Conservation (phyloP, 2,888 invertebrate species). For the Melieria picta region DNA sequence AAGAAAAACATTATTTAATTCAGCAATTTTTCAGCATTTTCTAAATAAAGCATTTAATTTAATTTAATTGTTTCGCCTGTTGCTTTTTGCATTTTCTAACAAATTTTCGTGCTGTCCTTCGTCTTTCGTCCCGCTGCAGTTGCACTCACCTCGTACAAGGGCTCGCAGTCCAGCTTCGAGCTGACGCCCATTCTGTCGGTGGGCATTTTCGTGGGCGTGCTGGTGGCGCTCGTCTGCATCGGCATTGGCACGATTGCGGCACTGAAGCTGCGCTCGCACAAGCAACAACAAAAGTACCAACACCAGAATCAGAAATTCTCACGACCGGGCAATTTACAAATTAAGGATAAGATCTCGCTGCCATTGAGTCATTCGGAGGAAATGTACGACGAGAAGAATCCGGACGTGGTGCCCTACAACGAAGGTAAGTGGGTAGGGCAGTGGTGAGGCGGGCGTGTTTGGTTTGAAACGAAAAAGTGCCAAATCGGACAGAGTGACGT, state of each 20-base stretch:
- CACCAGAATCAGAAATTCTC: constrained; percentile 68
- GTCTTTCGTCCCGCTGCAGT: constrained; percentile 46
- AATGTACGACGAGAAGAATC: constrained; percentile 88
- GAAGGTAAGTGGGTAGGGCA: constrained; percentile 73
- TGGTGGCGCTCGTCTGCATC: constrained; percentile 66
- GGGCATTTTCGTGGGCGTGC: constrained; percentile 66
- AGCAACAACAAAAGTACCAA: constrained; percentile 64
- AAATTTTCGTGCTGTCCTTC: not conserved
- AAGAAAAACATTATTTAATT: too few species aligned
- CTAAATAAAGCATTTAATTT: too few species aligned
- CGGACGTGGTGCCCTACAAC: constrained; percentile 87
- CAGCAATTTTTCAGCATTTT: too few species aligned
- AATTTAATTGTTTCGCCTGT: too few species aligned
- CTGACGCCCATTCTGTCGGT: constrained; percentile 69
- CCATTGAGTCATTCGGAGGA: constrained; percentile 75
- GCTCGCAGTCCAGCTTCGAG: constrained; percentile 68
- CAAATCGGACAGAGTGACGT: not conserved
- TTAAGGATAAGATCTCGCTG: constrained; percentile 76
- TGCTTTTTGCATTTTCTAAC: too few species aligned
- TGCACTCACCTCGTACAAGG: constrained; percentile 66
- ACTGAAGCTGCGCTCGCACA: constrained; percentile 64
- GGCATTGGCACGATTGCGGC: constrained; percentile 65
- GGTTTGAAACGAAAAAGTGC: not conserved
- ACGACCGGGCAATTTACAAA: constrained; percentile 72
- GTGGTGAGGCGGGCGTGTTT: not conserved